A percentile compares a stretch with the other conserved stretches of the same genome.
phyloP scores from a whole-genome alignment of 1,140 invertebrate genomes.

The Drosophila bipectinata region DNA sequence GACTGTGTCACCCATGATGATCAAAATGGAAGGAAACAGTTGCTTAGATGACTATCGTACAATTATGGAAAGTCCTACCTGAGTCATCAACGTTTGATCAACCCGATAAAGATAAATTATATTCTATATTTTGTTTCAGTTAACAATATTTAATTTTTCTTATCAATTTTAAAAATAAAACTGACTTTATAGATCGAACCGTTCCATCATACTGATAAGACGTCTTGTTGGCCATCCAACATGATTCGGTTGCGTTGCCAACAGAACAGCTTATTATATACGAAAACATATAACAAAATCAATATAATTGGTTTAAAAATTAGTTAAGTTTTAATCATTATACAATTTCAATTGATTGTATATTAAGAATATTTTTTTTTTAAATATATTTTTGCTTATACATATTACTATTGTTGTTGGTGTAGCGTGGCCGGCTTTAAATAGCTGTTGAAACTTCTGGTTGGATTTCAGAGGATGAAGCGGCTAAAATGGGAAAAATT shows the following conservation, averaged over 20 bases:
- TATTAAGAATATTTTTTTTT: not conserved
- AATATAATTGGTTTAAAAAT: not conserved
- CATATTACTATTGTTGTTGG: no score
- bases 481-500: no score
- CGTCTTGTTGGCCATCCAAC: constrained; percentile 3
- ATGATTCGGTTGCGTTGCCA: constrained; percentile 3
- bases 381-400: no score
- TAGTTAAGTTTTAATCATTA: not conserved
- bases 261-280: constrained; percentile 16
- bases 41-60: constrained; percentile 31
- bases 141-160: not conserved
- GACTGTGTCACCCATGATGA: constrained; percentile 27
- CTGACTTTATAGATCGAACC: not conserved
- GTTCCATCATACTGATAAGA: constrained; percentile 17
- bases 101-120: not conserved
- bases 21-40: constrained; percentile 31
- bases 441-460: no score
- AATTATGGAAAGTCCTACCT: constrained; percentile 10
- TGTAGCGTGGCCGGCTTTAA: no score
- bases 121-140: not conserved
- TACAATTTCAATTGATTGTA: not conserved
- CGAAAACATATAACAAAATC: not conserved
- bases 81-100: constrained; percentile 11
- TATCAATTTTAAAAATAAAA: not conserved
- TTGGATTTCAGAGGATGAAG: no score